These are phyloP conservation scores for Neotoma lepida DNA, from an alignment of 2,113 vertebrate species.

Conservation along the genomic window DNA sequence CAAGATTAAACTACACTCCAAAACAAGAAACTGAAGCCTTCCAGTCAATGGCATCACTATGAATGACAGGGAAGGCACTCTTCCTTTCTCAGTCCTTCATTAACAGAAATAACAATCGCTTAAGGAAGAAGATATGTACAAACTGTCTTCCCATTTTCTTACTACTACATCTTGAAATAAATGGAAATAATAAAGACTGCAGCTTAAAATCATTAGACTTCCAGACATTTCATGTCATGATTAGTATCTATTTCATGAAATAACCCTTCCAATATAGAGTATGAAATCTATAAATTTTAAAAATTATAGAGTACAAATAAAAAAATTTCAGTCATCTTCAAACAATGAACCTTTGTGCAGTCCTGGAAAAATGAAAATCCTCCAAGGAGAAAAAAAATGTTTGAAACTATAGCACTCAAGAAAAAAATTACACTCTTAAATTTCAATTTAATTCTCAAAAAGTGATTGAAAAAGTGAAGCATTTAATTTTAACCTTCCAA, in stretches of 20 bases:
- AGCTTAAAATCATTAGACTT: conserved; percentile 80
- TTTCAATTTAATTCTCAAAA: conserved; percentile 94
- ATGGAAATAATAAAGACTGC: conserved; percentile 76
- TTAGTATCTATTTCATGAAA: conserved; percentile 83
- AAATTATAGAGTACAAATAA: conserved; percentile 84
- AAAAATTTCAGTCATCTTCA: conserved; percentile 83
- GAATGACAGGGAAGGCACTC: not conserved
- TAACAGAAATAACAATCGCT: conserved; percentile 5
- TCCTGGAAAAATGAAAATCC: conserved; percentile 80
- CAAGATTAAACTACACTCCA: conserved; percentile 69
- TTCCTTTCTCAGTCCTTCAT: not conserved
- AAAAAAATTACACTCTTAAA: conserved; percentile 87
- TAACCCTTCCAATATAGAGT: conserved; percentile 79
- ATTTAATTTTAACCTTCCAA: conserved; percentile 94
- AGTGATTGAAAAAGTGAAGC: conserved; percentile 93
- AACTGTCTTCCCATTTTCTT: conserved; percentile 75
- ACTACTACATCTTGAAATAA: conserved; percentile 74
- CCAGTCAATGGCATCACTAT: conserved; percentile 41
- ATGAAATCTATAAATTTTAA: conserved; percentile 84
- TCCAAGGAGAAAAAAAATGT: conserved; percentile 82
- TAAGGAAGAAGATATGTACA: conserved; percentile 16
- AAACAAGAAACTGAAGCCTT: conserved; percentile 66
- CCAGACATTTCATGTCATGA: conserved; percentile 77
- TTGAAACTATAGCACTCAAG: conserved; percentile 85
- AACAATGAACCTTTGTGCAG: conserved; percentile 84